A percentile compares a stretch with the other conserved stretches of the same genome.
These are phyloP conservation scores for Emydocephalus ijimae DNA, from an alignment of 2,113 vertebrate genomes.

Conservation along the genomic window DNA sequence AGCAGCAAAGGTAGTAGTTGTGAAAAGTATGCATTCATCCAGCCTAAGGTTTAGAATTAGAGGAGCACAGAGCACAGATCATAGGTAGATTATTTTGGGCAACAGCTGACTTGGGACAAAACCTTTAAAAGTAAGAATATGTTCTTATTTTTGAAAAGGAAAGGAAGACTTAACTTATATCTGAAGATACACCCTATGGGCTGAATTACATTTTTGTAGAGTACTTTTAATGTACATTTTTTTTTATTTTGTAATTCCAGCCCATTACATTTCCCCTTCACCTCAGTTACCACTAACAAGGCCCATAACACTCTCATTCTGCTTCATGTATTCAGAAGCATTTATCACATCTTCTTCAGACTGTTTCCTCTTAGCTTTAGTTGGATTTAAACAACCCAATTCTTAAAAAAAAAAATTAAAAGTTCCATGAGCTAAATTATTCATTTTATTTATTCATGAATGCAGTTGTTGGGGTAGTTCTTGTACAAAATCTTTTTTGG, in stretches of 20 bases:
- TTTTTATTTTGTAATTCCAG: background rate
- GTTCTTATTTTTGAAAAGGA: background rate
- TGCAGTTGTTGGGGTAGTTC: background rate
- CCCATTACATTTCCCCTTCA: background rate
- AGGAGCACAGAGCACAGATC: no score
- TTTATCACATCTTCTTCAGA: background rate
- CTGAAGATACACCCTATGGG: background rate
- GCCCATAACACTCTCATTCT: background rate
- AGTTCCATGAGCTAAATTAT: background rate
- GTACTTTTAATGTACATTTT: background rate
- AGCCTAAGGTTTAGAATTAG: background rate
- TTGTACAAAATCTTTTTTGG: background rate
- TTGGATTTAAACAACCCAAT: background rate
- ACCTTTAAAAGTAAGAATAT: background rate
- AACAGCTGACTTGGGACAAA: background rate
- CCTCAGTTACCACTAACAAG: slow-evolving; percentile 2
- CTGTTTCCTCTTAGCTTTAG: background rate
- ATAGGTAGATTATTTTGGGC: background rate
- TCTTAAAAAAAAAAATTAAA: background rate
- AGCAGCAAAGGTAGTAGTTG: background rate
- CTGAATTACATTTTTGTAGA: background rate
- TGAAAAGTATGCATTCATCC: background rate
- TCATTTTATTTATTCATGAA: slow-evolving; percentile 4
- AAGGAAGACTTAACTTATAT: background rate
- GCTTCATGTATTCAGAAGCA: background rate